These are phyloP conservation scores for Solenodon paradoxus DNA, from an alignment of 2,113 vertebrate species.

Conservation along the genomic window DNA sequence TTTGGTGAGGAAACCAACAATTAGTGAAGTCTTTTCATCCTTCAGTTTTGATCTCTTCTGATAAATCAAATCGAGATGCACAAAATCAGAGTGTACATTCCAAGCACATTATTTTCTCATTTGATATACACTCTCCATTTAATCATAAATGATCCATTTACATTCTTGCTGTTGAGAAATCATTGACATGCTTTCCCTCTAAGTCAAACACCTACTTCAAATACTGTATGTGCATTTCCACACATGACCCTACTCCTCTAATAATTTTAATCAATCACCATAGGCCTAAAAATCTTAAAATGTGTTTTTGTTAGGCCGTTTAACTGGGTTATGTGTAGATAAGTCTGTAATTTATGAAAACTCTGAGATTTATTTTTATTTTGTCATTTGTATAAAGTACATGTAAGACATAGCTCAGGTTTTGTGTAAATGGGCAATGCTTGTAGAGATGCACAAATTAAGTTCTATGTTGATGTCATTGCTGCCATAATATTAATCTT, in stretches of 20 bases:
- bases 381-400: background rate
- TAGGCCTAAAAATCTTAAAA: background rate
- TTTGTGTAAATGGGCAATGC: background rate
- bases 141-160: background rate
- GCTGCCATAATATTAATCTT: background rate
- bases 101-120: background rate
- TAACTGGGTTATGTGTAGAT: background rate
- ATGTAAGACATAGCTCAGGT: background rate
- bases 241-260: background rate
- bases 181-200: background rate
- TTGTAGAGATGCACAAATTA: background rate
- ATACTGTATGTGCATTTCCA: background rate
- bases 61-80: background rate
- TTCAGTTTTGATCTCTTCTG: background rate
- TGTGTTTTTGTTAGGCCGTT: background rate
- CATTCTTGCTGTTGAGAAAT: background rate
- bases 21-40: background rate
- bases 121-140: rapidly evolving
- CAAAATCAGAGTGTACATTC: background rate
- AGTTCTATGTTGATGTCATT: background rate
- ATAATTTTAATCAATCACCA: background rate
- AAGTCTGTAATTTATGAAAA: background rate
- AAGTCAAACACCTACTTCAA: background rate
- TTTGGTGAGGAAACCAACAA: background rate
- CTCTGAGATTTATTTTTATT: background rate